A percentile compares a stretch with the other conserved stretches of the same genome.
Conservation (phyloP, 1,140 invertebrate genomes). For the Scylla paramamosain region DNA sequence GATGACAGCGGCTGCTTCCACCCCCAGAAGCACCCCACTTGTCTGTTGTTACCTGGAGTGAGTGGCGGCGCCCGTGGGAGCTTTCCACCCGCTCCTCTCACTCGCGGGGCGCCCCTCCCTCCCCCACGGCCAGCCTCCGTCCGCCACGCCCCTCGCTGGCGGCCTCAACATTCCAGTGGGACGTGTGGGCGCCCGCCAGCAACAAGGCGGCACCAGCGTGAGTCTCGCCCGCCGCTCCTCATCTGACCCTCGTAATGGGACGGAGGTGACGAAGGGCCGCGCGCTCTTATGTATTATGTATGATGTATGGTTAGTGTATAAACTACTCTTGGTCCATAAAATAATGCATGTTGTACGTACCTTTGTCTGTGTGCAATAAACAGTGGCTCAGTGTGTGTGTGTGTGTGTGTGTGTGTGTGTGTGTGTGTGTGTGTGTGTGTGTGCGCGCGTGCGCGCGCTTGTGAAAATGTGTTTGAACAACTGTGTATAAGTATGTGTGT, state of each 20-base stretch:
- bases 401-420: slow-evolving; percentile 21
- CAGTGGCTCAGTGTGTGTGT: slow-evolving; percentile 26
- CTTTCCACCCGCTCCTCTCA: background rate
- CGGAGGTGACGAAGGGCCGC: background rate
- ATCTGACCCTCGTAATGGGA: background rate
- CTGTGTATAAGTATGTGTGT: background rate
- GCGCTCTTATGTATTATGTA: slow-evolving; percentile 36
- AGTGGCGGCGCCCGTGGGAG: background rate
- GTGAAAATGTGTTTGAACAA: too few species aligned
- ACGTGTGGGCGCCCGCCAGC: background rate
- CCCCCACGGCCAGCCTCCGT: background rate
- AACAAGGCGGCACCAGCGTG: background rate
- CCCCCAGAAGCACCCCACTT: slow-evolving; percentile 5
- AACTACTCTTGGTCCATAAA: slow-evolving; percentile 29
- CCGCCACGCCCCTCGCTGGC: background rate
- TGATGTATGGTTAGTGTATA: slow-evolving; percentile 65
- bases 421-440: slow-evolving; percentile 18
- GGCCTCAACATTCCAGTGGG: background rate
- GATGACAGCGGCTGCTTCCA: slow-evolving; percentile 32
- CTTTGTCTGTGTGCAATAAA: slow-evolving; percentile 60
- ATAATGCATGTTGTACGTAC: slow-evolving; percentile 69
- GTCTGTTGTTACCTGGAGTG: slow-evolving; percentile 36
- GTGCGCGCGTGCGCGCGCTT: background rate
- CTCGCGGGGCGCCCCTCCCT: background rate
- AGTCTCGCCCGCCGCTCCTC: background rate